Conservation (phyloP, 2,113 vertebrate genomes). For the Alosa alosa region DNA sequence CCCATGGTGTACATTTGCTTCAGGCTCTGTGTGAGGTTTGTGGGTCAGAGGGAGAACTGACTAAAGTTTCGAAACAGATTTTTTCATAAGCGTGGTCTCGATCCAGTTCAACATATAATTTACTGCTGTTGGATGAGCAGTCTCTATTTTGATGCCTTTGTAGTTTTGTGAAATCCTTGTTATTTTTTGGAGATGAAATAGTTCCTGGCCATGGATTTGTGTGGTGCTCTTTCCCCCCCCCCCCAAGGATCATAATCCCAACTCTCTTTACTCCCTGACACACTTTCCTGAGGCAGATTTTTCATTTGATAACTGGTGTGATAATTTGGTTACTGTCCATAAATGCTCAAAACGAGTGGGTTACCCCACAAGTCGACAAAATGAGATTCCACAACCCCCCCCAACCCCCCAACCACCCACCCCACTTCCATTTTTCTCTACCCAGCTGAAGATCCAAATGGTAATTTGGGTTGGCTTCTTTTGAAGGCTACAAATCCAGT, state of each 20-base stretch:
- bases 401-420: too few relatives aligned
- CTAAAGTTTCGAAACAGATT: neutral
- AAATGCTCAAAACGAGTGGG: neutral
- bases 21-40: neutral
- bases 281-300: slow-evolving; percentile 24
- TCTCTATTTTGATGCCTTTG: neutral
- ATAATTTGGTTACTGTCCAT: too few relatives aligned
- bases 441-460: neutral
- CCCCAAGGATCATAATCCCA: slow-evolving; percentile 37
- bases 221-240: slow-evolving; percentile 26
- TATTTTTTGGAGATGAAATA: slow-evolving; percentile 1
- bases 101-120: slow-evolving; percentile 3
- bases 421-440: neutral
- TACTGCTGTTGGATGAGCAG: neutral
- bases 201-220: neutral
- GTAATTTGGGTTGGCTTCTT: neutral
- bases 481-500: neutral
- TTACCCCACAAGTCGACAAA: slow-evolving; percentile 25
- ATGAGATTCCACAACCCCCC: neutral
- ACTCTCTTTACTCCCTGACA: slow-evolving; percentile 26
- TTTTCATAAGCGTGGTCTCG: neutral
- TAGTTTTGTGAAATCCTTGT: neutral
- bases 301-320: slow-evolving; percentile 22
- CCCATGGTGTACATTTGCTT: neutral
- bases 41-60: neutral